A percentile compares a stretch with the other conserved stretches of the same genome.
Conservation (phyloP, 2,113 vertebrate species). For the Crotalus horridus region DNA sequence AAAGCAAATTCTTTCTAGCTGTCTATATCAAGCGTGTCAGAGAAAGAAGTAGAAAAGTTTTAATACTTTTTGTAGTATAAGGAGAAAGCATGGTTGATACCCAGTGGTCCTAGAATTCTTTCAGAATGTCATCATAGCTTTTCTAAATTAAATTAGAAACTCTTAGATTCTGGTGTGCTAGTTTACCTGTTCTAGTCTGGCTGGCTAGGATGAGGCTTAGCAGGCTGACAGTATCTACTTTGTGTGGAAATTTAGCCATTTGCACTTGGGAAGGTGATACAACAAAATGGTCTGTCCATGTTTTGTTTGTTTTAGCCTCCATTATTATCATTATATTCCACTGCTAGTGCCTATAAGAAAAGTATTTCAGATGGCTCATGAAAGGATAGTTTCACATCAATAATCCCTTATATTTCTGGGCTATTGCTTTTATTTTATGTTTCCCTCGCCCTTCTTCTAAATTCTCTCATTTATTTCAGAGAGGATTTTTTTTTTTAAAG, state of each 20-base stretch:
- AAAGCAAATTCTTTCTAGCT: not conserved
- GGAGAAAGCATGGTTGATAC: not conserved
- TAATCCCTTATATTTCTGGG: not conserved
- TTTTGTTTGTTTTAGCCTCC: not conserved
- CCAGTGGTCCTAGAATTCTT: not conserved
- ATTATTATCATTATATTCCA: not conserved
- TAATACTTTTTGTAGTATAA: not conserved
- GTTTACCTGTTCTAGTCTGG: not conserved
- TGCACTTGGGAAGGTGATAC: not conserved
- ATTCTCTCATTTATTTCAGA: constrained; percentile 2
- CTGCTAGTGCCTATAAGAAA: not conserved
- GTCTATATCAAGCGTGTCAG: not conserved
- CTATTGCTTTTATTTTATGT: not conserved
- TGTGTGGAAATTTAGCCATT: not conserved
- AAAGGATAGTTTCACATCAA: too few relatives aligned
- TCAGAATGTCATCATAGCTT: not conserved
- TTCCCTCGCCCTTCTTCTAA: not conserved
- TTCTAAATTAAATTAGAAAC: not conserved
- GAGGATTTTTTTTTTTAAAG: not conserved
- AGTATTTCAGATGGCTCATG: too few relatives aligned
- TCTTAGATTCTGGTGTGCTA: not conserved
- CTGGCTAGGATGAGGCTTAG: not conserved
- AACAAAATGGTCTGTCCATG: not conserved
- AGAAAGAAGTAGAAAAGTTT: not conserved
- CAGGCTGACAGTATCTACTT: not conserved